phyloP scores from a whole-genome alignment of 2,113 vertebrate genomes.

The Hippopotamus amphibius region DNA sequence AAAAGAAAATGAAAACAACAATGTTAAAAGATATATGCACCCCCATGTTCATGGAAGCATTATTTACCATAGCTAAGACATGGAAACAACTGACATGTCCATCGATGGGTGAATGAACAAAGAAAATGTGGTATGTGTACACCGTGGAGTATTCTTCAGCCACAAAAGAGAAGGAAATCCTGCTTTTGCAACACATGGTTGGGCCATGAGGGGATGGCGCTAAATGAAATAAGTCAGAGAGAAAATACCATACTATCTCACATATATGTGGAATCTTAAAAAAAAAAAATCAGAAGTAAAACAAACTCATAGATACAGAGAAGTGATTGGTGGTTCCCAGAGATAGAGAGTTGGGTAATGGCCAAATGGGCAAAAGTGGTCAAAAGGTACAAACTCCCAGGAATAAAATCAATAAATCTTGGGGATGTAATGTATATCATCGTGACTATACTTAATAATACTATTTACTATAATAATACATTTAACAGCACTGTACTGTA shows the following conservation, averaged over 20 bases:
- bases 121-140: neutral
- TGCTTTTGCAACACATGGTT: neutral
- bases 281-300: neutral
- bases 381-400: neutral
- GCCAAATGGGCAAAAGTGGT: neutral
- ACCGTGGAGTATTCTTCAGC: rapidly evolving
- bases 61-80: neutral
- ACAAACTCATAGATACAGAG: neutral
- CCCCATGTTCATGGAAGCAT: rapidly evolving
- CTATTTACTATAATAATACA: neutral
- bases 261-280: neutral
- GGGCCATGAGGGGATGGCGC: neutral
- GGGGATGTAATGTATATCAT: neutral
- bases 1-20: neutral
- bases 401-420: neutral
- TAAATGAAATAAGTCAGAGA: neutral
- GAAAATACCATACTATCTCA: neutral
- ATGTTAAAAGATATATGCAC: neutral
- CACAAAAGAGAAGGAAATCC: neutral
- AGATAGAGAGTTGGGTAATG: neutral
- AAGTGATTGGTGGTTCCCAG: neutral
- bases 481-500: neutral
- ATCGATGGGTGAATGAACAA: neutral
- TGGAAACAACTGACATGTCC: neutral
- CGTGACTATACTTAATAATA: neutral